Base-by-base conservation (phyloP, 2,888 invertebrate species). In the Creontiades dilutus region DNA sequence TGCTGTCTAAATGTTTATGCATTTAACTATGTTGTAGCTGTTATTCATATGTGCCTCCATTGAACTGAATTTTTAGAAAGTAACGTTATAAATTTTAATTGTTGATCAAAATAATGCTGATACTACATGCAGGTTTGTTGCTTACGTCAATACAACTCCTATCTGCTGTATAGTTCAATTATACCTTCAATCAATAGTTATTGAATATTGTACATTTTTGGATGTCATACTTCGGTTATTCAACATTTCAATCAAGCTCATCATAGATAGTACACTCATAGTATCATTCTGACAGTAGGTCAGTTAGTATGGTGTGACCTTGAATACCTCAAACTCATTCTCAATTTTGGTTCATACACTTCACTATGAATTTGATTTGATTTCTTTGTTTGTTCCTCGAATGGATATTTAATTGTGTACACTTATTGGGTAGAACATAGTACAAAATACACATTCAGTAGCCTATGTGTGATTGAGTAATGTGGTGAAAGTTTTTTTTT, bases 401-500 rank as follows among this genome's bases (percentile, higher is more conserved):
- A 68, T 68, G 23, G 23, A 68, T 23, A 12, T 52, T 5, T 68
- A 7, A 57, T 57, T 68, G 19, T 19, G 23, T 23, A 68, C 68
- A 68, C 68, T 7, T 68, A 19, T 68, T 68, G 23, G 68, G 68
- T 68, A 68, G 68, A 68, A 68, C 68, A 23, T 68, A 68, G 68
- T 68, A 68, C 68, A 68, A 68, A 68, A 68, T 61, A 61, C 68
- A 23, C 68, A 68, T 68, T 68, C 68, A 68, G 27, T 68, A 68
- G 27, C 68, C 9, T 68, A 23, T 23, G 68, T 68, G 13, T 23
- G 68, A 68, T 19, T 23, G 68, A 23, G 68, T 23, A 68, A 61
- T 68, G 68, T 68, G 68, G 68, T 68, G 68, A 23, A n/a, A 68
- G 68, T 23, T 23, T 23, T 19, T 68, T 68, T 68, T n/a, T n/a